These are phyloP conservation scores for Vultur gryphus DNA, from an alignment of 2,797 vertebrate genomes.

Conservation along the genomic window DNA sequence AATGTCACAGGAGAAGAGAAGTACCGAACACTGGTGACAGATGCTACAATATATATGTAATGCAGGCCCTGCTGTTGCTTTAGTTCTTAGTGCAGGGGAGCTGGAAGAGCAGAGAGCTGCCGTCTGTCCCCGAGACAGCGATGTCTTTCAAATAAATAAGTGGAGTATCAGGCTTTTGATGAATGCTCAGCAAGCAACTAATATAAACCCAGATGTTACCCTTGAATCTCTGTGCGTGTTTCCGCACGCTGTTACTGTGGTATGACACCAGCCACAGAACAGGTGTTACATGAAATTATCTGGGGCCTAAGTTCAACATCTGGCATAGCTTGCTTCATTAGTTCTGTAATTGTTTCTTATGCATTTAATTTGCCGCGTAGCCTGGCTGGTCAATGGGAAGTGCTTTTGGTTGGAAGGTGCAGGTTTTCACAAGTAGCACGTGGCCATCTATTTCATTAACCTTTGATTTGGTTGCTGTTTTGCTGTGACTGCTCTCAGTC, in stretches of 20 bases:
- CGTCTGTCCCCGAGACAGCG: neutral
- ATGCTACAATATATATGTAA: neutral
- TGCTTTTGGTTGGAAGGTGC: neutral
- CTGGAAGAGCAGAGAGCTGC: neutral
- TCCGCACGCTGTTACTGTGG: rapidly evolving
- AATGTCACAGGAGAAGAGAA: neutral
- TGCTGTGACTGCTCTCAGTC: neutral
- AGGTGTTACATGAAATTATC: neutral
- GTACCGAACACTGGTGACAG: neutral
- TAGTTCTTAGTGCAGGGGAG: neutral
- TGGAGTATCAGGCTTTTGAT: neutral
- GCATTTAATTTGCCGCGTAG: neutral
- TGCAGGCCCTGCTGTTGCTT: neutral
- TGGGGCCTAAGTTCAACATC: neutral
- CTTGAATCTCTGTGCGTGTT: rapidly evolving
- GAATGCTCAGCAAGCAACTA: neutral
- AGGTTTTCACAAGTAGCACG: rapidly evolving
- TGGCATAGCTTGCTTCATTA: neutral
- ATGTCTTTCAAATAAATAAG: neutral
- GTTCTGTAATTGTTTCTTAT: neutral
- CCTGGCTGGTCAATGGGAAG: neutral
- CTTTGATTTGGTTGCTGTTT: neutral
- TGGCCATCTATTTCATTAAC: rapidly evolving
- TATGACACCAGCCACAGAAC: neutral
- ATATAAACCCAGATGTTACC: neutral